Base-by-base conservation (phyloP, 1,140 invertebrate species). In the Mactra quadrangularis region DNA sequence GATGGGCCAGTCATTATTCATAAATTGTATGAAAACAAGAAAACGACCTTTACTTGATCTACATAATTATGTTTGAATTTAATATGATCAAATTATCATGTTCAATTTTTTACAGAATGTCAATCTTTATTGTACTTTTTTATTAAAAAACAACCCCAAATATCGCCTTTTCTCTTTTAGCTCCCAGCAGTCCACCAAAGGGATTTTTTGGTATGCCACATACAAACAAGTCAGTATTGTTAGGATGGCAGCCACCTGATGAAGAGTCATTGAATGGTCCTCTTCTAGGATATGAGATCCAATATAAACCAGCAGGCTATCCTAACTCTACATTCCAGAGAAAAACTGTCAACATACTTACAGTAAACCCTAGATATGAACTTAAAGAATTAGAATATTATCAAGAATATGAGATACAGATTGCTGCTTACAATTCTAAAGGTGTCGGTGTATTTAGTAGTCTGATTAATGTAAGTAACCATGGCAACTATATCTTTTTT, bases 401-500 rank as follows among this genome's bases (percentile, higher is more conserved):
- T 84, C 87, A 99, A 92, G 97, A 99, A 92, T 99, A 99, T 89
- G 96, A 98, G 47, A 96, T 99, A 0, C 97, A 99, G 94, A 98
- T 99, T 75, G 98, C 98, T 0, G 98, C 98, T 0, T 99, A 97
- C 87, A 99, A 99, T 92, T 97, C 98, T 86, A 98, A 99, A 94
- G 99, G 99, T 3, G 96, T 98, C 9, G 99, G 99, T 0, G 95
- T 97, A 0, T 99, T 96, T 91, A 97, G 97, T 27, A 96, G 97
- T n/a, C 77, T 79, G 53, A 96, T 98, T 55, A 96, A 96, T 91
- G 98, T 99, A 35, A 97, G 98, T 93, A 99, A 98, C 2, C 17
- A n/a, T n/a, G n/a, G n/a, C n/a, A 50, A n/a, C 1, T 4, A n/a
- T 60, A 3, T 60, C 27, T 60, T 0, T 6, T 17, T 60, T n/a